Percentiles rank a stretch among this genome's conserved stretches.
phyloP scores from a whole-genome alignment of 2,888 invertebrate species.

The Pollenia amentaria region DNA sequence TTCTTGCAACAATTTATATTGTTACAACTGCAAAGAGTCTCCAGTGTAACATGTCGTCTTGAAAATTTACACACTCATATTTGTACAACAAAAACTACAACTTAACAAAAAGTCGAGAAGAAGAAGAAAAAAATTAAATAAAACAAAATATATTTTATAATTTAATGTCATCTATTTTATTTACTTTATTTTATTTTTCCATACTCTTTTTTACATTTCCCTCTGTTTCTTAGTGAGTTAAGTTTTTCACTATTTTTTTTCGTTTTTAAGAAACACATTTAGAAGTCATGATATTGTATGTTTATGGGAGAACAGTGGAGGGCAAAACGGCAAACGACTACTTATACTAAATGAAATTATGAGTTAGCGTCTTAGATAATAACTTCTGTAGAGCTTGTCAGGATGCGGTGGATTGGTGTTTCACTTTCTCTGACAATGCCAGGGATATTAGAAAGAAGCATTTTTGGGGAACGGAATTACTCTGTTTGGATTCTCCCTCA shows the following conservation, averaged over 20 bases:
- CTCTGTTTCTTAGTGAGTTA: constrained; percentile 22
- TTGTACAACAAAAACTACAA: constrained; percentile 28
- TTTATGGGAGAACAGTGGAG: neutral
- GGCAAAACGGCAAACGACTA: too few relatives aligned
- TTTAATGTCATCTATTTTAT: constrained; percentile 62
- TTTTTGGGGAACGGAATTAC: too few relatives aligned
- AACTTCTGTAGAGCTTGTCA: too few relatives aligned
- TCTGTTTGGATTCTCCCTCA: too few relatives aligned
- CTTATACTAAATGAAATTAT: too few relatives aligned
- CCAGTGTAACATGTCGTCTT: constrained; percentile 58
- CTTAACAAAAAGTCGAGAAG: neutral
- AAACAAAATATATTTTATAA: constrained; percentile 51
- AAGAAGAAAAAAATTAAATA: constrained; percentile 5
- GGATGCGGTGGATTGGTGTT: too few relatives aligned
- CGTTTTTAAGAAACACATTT: constrained; percentile 14
- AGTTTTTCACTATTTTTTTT: constrained; percentile 7
- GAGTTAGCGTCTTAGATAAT: too few relatives aligned
- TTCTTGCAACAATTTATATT: constrained; percentile 20
- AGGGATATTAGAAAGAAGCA: too few relatives aligned
- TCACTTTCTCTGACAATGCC: too few relatives aligned
- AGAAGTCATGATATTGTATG: neutral
- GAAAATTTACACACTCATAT: constrained; percentile 48
- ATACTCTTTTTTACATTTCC: neutral
- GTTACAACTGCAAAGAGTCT: constrained; percentile 32
- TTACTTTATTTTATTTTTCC: constrained; percentile 20